Base-by-base conservation (phyloP, 2,797 vertebrate species). In the Molothrus aeneus region DNA sequence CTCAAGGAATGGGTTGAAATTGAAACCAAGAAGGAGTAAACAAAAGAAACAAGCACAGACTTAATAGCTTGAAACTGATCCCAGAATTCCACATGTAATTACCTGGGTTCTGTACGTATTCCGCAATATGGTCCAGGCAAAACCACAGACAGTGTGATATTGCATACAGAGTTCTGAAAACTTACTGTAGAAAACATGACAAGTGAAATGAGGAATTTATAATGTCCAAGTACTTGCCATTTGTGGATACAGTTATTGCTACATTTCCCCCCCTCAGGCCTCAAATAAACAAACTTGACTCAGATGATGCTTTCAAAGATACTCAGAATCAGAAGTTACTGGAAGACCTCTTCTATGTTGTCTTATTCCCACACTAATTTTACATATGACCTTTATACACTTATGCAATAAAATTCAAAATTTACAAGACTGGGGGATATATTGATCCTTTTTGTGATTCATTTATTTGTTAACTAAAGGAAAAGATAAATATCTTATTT, bases 361-460 rank as follows among this genome's bases (percentile, higher is more conserved):
- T 73, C 50, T 74, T 82, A 54, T 93, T 96, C 82, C 77, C 85
- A 92, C 45, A 68, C 73, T 95, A 83, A 63, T 86, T 89, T 91
- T 88, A 42, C 43, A 21, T 72, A 34, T 45, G 64, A 84, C 45
- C 63, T 72, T 94, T 91, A 81, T 81, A 63, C 5, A 7, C 32
- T 91, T 84, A 25, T 0, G 54, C 54, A 70, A 19, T 88, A 66
- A 72, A 94, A 69, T 34, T 91, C 57, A 69, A 45, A 51, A 45
- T 88, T 84, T 92, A 60, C 43, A 59, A 79, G 63, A 38, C 63
- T 81, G 15, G 20, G 1, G 0, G 18, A 25, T 86, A 47, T 53
- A 51, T 48, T 91, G 60, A 79, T 31, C 26, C 5, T 28, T 92
- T 83, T 81, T 72, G 54, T 45, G 43, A 64, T 92, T 87, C 11